These are phyloP conservation scores for Drosophila jambulina DNA, from an alignment of 1,140 invertebrate species.

Conservation along the genomic window DNA sequence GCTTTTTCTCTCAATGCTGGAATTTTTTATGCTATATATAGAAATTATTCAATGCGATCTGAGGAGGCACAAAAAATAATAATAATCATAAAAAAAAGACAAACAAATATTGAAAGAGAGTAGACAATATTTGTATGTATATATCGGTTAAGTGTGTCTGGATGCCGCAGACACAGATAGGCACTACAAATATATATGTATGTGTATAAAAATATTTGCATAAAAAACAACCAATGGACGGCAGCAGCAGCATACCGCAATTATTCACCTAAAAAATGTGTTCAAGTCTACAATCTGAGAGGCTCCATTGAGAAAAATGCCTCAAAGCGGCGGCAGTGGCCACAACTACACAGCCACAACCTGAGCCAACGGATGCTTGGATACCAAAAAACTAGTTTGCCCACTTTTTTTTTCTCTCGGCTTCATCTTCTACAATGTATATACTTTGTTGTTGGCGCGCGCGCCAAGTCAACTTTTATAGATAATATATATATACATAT, in stretches of 20 bases:
- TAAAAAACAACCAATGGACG: conserved; percentile 57
- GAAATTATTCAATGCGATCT: conserved; percentile 77
- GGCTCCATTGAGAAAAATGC: conserved; percentile 75
- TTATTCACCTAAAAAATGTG: conserved; percentile 73
- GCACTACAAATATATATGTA: background rate
- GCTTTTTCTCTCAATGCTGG: conserved; percentile 40
- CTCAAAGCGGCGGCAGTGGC: conserved; percentile 40
- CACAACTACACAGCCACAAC: conserved; percentile 59
- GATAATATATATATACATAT: conserved; percentile 39
- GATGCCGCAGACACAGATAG: conserved; percentile 37
- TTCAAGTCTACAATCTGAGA: conserved; percentile 68
- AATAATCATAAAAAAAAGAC: conserved; percentile 52
- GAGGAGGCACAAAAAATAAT: conserved; percentile 36
- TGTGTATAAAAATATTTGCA: conserved; percentile 55
- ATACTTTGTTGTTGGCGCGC: conserved; percentile 64
- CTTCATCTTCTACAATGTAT: conserved; percentile 30
- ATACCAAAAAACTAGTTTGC: conserved; percentile 82
- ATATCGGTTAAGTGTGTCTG: conserved; percentile 61
- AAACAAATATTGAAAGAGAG: conserved; percentile 56
- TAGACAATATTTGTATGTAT: conserved; percentile 31
- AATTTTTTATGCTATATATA: conserved; percentile 79
- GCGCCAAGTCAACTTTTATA: conserved; percentile 73
- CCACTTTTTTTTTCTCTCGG: conserved; percentile 62
- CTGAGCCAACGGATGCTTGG: conserved; percentile 78
- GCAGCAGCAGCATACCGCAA: conserved; percentile 57